Percentiles rank a stretch among this genome's conserved stretches.
Evolutionary conservation across 2,797 vertebrate genomes (phyloP).

Genomic region (Betta splendens): DNA sequence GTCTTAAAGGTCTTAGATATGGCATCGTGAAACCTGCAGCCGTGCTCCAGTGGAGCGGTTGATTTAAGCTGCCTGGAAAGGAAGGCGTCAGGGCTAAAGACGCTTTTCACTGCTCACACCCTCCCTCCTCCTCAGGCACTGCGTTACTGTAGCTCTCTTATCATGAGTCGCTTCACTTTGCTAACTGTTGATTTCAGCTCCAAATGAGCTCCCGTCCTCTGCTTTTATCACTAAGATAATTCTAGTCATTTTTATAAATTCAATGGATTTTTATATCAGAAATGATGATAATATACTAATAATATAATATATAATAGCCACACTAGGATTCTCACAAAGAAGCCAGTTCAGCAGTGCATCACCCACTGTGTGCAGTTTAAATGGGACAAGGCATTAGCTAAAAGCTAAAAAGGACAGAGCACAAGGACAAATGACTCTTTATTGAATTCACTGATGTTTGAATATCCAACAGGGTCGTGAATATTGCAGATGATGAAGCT

Average conservation of each 20-base stretch:
- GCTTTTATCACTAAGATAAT: neutral
- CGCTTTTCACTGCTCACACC: constrained; percentile 15
- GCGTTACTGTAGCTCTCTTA: neutral
- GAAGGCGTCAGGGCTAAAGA: constrained; percentile 3
- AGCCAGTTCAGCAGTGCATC: constrained; percentile 1
- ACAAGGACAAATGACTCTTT: constrained; percentile 1
- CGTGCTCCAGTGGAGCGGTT: constrained; percentile 39
- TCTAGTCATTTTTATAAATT: neutral
- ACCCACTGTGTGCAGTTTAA: neutral
- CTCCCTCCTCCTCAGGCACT: neutral
- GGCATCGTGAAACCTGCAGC: constrained; percentile 27
- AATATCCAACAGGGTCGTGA: neutral
- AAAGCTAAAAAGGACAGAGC: neutral
- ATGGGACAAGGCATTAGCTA: constrained; percentile 1
- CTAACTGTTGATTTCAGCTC: neutral
- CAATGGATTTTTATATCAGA: neutral
- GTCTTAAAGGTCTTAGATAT: constrained; percentile 23
- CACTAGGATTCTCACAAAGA: neutral
- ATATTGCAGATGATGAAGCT: constrained; percentile 1
- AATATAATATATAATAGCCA: too few relatives aligned
- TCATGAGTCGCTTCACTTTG: constrained; percentile 2
- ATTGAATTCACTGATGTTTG: constrained; percentile 10
- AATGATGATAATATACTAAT: too few relatives aligned
- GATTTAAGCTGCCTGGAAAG: constrained; percentile 37
- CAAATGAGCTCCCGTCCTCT: neutral